Evolutionary conservation across 1,140 invertebrate species (phyloP).

Genomic region (Sminthurides bifidus): DNA sequence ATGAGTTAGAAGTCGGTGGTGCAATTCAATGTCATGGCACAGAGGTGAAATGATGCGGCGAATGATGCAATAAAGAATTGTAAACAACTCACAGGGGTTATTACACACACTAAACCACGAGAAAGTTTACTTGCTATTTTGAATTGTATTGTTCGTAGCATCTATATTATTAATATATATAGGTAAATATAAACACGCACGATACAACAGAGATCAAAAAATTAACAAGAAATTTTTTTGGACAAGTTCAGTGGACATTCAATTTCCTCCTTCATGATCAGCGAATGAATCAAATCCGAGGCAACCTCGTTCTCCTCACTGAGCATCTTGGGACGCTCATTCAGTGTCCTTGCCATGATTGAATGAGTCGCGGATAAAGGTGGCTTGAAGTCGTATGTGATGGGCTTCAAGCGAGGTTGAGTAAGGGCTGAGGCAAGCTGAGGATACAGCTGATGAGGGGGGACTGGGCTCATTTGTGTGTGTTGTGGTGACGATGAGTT

Average conservation of each 20-base stretch:
- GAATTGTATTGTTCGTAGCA: constrained; percentile 7
- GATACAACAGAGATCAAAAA: constrained; percentile 13
- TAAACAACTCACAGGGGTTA: no score
- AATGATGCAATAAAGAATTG: no score
- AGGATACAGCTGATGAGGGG: constrained; percentile 30
- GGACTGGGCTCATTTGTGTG: constrained; percentile 16
- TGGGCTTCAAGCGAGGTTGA: constrained; percentile 5
- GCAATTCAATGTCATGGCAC: no score
- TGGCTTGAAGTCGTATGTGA: constrained; percentile 14
- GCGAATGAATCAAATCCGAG: constrained; percentile 25
- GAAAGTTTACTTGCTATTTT: constrained; percentile 12
- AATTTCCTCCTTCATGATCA: constrained; percentile 26
- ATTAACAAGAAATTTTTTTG: constrained; percentile 12
- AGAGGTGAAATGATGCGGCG: no score
- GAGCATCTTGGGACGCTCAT: constrained; percentile 76
- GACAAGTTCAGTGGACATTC: constrained; percentile 11
- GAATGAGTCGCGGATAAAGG: constrained; percentile 45
- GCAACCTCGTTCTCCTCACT: constrained; percentile 52
- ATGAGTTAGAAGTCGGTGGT: no score
- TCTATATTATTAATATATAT: no score
- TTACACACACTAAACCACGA: constrained; percentile 12
- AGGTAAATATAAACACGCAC: constrained; percentile 11
- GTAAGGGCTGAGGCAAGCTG: constrained; percentile 31
- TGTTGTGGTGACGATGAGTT: constrained; percentile 33
- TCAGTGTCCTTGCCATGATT: constrained; percentile 69